Conservation (phyloP, 2,888 invertebrate species). For the Apamea sordens region DNA sequence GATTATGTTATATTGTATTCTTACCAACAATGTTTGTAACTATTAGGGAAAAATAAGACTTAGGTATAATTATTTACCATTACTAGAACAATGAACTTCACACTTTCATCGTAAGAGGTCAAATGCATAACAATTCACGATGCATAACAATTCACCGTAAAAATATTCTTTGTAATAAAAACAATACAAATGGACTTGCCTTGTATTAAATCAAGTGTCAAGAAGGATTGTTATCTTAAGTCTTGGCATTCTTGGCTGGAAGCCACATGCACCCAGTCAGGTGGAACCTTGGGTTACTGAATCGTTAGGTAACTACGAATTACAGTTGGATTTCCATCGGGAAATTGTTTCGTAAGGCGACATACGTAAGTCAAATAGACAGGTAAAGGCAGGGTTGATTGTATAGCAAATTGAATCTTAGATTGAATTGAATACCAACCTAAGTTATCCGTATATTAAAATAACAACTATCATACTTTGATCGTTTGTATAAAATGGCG, state of each 20-base stretch:
- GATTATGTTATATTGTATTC: too few species aligned
- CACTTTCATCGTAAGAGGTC: neutral
- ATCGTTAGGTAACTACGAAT: conserved; percentile 26
- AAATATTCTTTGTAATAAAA: conserved; percentile 30
- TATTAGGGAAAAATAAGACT: too few species aligned
- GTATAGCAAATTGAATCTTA: neutral
- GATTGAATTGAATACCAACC: neutral
- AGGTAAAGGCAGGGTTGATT: neutral
- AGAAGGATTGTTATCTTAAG: conserved; percentile 43
- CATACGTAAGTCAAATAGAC: neutral
- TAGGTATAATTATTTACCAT: neutral
- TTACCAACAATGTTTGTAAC: too few species aligned
- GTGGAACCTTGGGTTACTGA: conserved; percentile 20
- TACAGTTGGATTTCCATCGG: conserved; percentile 12
- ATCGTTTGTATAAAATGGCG: neutral
- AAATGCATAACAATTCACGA: conserved; percentile 4
- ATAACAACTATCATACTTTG: neutral
- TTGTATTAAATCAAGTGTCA: conserved; percentile 57
- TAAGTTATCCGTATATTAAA: too few species aligned
- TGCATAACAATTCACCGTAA: neutral
- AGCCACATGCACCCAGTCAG: conserved; percentile 52
- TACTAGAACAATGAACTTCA: neutral
- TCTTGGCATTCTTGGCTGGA: conserved; percentile 45
- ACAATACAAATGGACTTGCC: conserved; percentile 33
- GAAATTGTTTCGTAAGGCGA: conserved; percentile 13